phyloP scores from a whole-genome alignment of 1,140 invertebrate genomes.

The Diploscapter pachys region DNA sequence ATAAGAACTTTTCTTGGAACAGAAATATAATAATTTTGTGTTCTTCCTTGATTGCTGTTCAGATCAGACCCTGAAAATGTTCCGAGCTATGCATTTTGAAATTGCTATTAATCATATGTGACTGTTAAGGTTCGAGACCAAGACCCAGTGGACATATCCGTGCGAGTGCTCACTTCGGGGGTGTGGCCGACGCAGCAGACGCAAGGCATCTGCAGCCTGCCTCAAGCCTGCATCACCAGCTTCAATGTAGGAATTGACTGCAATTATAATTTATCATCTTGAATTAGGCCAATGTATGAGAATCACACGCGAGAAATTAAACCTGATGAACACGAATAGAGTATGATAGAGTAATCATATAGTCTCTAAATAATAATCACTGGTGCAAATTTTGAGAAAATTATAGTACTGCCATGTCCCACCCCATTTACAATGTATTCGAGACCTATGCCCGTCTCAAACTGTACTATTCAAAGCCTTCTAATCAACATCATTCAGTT shows the following conservation, averaged over 20 bases:
- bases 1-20: too few relatives aligned
- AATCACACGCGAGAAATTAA: background rate
- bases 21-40: too few relatives aligned
- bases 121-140: conserved; percentile 67
- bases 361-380: too few relatives aligned
- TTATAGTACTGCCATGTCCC: too few relatives aligned
- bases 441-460: background rate
- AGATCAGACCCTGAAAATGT: conserved; percentile 1
- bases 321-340: too few relatives aligned
- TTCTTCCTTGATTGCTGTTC: too few relatives aligned
- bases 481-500: conserved; percentile 58
- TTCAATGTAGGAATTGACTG: background rate
- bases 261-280: background rate
- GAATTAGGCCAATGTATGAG: background rate
- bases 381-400: background rate
- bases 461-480: conserved; percentile 1
- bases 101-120: conserved; percentile 3
- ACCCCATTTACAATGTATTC: too few relatives aligned
- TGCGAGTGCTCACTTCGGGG: conserved; percentile 93
- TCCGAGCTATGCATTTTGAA: too few relatives aligned
- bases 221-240: conserved; percentile 61
- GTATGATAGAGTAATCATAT: too few relatives aligned
- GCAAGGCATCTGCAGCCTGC: conserved; percentile 85
- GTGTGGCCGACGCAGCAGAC: conserved; percentile 93
- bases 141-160: conserved; percentile 87